phyloP scores from a whole-genome alignment of 1,140 invertebrate genomes.

The Cotesia vestalis region DNA sequence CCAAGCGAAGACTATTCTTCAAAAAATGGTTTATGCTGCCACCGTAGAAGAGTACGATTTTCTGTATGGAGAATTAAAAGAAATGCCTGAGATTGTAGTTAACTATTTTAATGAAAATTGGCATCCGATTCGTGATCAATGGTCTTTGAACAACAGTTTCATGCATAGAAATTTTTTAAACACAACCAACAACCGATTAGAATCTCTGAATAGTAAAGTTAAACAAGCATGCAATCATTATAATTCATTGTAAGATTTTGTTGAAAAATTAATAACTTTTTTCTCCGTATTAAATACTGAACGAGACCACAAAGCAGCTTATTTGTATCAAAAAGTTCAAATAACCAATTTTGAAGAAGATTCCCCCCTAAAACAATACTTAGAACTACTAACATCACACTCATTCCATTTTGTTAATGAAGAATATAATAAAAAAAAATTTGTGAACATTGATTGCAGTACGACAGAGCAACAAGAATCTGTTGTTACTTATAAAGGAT shows the following conservation, averaged over 20 bases:
- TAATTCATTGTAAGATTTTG: slow-evolving; percentile 27
- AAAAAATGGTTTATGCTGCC: slow-evolving; percentile 31
- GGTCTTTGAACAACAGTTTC: slow-evolving; percentile 20
- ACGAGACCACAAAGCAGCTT: slow-evolving; percentile 26
- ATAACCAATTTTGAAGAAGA: slow-evolving; percentile 10
- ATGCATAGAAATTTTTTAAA: slow-evolving; percentile 32
- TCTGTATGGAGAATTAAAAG: slow-evolving; percentile 9
- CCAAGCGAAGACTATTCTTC: slow-evolving; percentile 15
- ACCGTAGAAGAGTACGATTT: slow-evolving; percentile 24
- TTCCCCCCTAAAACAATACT: not conserved
- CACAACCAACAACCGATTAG: slow-evolving; percentile 31
- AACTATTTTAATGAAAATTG: slow-evolving; percentile 32
- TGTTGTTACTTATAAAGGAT: not conserved
- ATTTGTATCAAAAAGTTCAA: slow-evolving; percentile 21
- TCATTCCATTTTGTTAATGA: slow-evolving; percentile 7
- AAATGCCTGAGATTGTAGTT: slow-evolving; percentile 13
- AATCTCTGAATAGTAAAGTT: slow-evolving; percentile 32
- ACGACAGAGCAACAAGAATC: not conserved
- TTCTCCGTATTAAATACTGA: slow-evolving; percentile 15
- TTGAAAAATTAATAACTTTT: slow-evolving; percentile 19
- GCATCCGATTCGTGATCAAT: slow-evolving; percentile 24
- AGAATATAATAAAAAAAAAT: slow-evolving; percentile 5
- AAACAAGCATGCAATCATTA: slow-evolving; percentile 16
- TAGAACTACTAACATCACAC: slow-evolving; percentile 13
- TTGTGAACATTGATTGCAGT: not conserved